Conservation (phyloP, 2,113 vertebrate genomes). For the Urocitellus parryii region DNA sequence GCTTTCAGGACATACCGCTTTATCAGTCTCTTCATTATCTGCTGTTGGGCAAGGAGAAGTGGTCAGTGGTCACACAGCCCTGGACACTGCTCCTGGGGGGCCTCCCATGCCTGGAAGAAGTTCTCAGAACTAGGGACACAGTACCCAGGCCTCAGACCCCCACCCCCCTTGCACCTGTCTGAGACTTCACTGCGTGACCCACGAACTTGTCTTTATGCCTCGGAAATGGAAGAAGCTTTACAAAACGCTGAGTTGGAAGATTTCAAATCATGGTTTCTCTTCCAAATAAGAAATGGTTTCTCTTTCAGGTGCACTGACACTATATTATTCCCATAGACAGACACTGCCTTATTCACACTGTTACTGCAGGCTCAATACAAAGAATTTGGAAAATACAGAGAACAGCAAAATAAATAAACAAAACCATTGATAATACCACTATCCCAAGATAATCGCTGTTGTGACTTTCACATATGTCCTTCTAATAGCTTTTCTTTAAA, state of each 20-base stretch:
- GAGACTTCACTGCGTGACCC: not conserved
- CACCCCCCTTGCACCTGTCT: not conserved
- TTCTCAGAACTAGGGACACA: too few species aligned
- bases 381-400: constrained; percentile 47
- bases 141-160: not conserved
- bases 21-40: constrained; percentile 96
- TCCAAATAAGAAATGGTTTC: not conserved
- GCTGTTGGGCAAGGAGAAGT: constrained; percentile 86
- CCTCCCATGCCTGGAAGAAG: not conserved
- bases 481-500: not conserved
- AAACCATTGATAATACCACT: not conserved
- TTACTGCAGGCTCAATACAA: not conserved
- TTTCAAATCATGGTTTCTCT: constrained; percentile 7
- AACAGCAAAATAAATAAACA: constrained; percentile 11
- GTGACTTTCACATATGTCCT: not conserved
- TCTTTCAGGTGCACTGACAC: not conserved
- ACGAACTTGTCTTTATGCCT: not conserved
- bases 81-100: constrained; percentile 7
- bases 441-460: not conserved
- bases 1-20: constrained; percentile 95
- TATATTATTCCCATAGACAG: not conserved
- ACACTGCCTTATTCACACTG: not conserved
- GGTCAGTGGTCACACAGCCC: not conserved
- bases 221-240: not conserved
- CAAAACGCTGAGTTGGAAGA: not conserved